Evolutionary conservation across 2,797 vertebrate genomes (phyloP), one percentile per base, ranked within the genome.

Genomic region (Brachyalestes nurse): DNA sequence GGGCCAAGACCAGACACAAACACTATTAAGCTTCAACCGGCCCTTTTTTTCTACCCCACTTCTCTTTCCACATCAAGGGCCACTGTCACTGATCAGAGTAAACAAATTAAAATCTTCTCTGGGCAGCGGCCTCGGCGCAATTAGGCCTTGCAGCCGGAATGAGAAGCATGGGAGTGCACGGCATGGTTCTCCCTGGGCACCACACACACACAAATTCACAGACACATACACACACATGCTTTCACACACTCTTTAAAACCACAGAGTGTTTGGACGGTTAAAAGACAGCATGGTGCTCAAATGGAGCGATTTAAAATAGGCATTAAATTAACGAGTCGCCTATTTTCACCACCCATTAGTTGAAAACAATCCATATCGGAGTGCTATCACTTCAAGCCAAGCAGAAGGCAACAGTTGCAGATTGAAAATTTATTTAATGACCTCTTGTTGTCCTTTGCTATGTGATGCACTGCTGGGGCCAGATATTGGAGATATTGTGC

Each of bases 251-350:
- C 86, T 91, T 89, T 91, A 88, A 88, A 90, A 88, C 82, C 57
- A 70, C 5, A 40, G 21, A 64, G 76, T 85, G 77, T 80, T 85
- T 84, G 55, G 83, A 79, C 84, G 82, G 88, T 80, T 86, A 90
- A 91, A 91, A 86, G 88, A 89, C 90, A 90, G 87, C 61, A 16
- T 47, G 67, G 80, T 85, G 72, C 85, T 79, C 88, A 87, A 82
- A 88, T 81, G 70, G 82, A 88, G 85, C 82, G 88, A 88, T 92
- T 87, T 91, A 88, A 87, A 91, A 91, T 86, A 88, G n/a, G 90
- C 89, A 93, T 94, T 94, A 93, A 91, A 92, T 92, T 93, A 93
- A 94, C 92, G 92, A 94, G 90, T 88, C 84, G 86, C 89, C 88
- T 87, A 90, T 93, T 93, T 94, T 88, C 89, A 83, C 86, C 38